Evolutionary conservation across 64 coral and sea anemone genomes (phyloP).

Genomic region (Acropora yongei): DNA sequence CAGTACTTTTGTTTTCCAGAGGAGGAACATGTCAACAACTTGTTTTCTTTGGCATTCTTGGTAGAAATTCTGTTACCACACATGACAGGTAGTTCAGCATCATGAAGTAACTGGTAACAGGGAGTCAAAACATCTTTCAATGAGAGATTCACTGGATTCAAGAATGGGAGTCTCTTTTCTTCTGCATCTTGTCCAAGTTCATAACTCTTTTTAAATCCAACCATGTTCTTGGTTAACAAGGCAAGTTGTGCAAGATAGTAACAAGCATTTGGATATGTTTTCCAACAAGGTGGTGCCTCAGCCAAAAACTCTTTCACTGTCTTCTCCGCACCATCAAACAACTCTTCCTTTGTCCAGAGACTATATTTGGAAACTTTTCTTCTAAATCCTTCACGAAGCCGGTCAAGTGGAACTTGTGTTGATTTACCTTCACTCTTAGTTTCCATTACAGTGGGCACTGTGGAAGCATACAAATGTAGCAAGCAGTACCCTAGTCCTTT

Average conservation of each 20-base stretch:
- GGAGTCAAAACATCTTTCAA: slow-evolving; percentile 24
- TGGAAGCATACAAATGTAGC: slow-evolving; percentile 11
- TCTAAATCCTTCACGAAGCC: background rate
- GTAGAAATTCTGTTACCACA: slow-evolving; percentile 65
- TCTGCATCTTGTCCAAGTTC: slow-evolving; percentile 78
- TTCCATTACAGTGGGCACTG: too few species aligned
- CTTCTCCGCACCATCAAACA: slow-evolving; percentile 7
- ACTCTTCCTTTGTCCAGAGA: slow-evolving; percentile 21
- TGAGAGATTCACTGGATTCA: slow-evolving; percentile 34
- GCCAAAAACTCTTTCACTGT: slow-evolving; percentile 58
- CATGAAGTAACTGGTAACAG: background rate
- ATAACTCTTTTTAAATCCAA: slow-evolving; percentile 37
- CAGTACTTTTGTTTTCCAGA: slow-evolving; percentile 63
- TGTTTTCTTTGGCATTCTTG: slow-evolving; percentile 10
- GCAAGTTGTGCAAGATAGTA: slow-evolving; percentile 74
- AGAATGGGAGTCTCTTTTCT: slow-evolving; percentile 74
- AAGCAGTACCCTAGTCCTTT: slow-evolving; percentile 68
- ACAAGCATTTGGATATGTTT: slow-evolving; percentile 75
- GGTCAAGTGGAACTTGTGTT: background rate
- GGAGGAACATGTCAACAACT: background rate
- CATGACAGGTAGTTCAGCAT: background rate
- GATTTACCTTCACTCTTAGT: background rate
- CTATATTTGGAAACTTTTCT: background rate
- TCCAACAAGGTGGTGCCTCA: slow-evolving; percentile 76
- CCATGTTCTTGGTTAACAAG: background rate